These are phyloP conservation scores for Eristalis arbustorum DNA, from an alignment of 2,888 invertebrate species.

Conservation along the genomic window DNA sequence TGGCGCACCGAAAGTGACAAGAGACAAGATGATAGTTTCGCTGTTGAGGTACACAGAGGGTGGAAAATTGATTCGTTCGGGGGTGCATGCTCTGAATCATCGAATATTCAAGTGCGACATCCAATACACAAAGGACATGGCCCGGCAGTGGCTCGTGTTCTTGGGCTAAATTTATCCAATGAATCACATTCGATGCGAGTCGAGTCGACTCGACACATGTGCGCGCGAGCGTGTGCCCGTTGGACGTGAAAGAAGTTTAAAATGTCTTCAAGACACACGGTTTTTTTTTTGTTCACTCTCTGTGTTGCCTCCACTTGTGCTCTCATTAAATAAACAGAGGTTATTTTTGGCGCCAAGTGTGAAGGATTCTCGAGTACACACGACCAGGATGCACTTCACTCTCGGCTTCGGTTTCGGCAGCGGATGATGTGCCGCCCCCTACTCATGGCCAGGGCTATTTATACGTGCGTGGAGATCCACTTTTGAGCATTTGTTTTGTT, in stretches of 20 bases:
- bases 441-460: conserved; percentile 62
- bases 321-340: conserved; percentile 20
- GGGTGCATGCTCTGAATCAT: conserved; percentile 28
- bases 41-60: background rate
- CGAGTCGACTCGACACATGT: background rate
- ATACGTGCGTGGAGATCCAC: conserved; percentile 14
- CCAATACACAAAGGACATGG: conserved; percentile 21
- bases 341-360: conserved; percentile 51
- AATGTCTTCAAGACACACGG: conserved; percentile 8
- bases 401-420: background rate
- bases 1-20: conserved; percentile 5
- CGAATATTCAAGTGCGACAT: conserved; percentile 11
- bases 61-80: background rate
- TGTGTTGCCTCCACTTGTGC: background rate
- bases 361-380: conserved; percentile 38
- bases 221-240: background rate
- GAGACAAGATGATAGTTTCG: background rate
- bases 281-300: background rate
- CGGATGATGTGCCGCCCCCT: background rate
- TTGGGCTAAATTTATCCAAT: conserved; percentile 12
- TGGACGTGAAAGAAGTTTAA: background rate
- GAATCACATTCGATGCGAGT: conserved; percentile 28
- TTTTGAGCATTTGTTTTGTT: conserved; percentile 15
- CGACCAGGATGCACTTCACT: conserved; percentile 66
- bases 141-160: background rate